These are phyloP conservation scores for Pelobates cultripes DNA, from an alignment of 2,797 vertebrate species.

Conservation along the genomic window DNA sequence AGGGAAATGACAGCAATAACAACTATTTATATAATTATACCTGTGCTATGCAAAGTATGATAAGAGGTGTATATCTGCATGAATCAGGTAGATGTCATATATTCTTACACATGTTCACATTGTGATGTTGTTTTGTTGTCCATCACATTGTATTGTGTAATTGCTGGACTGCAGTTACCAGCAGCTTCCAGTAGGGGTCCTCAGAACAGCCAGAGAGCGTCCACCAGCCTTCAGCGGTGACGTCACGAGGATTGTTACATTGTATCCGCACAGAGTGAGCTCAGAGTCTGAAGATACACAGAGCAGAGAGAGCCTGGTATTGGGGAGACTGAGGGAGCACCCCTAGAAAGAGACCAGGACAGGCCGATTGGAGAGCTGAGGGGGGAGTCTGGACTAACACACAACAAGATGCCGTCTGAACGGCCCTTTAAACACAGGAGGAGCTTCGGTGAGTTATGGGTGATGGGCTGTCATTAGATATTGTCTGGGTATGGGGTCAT, in stretches of 20 bases:
- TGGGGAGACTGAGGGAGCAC: neutral
- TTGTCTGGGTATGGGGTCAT: no score
- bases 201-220: no score
- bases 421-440: conserved; percentile 94
- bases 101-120: no score
- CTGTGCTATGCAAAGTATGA: no score
- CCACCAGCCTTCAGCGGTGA: conserved; percentile 7
- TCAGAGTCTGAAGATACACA: conserved; percentile 8
- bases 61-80: no score
- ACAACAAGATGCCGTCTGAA: conserved; percentile 85
- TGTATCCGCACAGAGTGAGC: conserved; percentile 17
- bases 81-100: no score
- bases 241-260: conserved; percentile 38
- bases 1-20: no score
- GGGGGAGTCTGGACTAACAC: neutral
- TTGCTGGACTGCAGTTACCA: neutral
- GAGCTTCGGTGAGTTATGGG: conserved; percentile 84
- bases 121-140: no score
- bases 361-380: neutral
- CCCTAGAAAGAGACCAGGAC: neutral
- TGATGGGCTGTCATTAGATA: no score
- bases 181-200: neutral
- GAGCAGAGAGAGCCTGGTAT: neutral
- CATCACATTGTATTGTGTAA: no score
- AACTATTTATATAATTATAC: no score